Base-by-base conservation (phyloP, 1,140 invertebrate genomes). In the Branchinecta lynchi region DNA sequence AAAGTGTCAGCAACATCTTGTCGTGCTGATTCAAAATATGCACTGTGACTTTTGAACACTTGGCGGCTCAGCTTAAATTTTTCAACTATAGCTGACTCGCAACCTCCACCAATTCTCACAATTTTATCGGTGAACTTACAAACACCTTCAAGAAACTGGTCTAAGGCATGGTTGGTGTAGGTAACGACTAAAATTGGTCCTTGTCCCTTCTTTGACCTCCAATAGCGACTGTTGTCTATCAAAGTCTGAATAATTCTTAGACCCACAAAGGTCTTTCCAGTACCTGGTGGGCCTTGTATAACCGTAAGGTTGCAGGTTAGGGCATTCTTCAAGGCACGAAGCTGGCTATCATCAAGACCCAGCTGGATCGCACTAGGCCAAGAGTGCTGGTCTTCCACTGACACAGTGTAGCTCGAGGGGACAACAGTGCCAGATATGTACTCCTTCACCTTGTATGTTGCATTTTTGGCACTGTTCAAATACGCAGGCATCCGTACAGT, bases 181-280 rank as follows among this genome's bases (percentile, higher is more conserved):
- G 80, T 82, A 15, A 82, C 80, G 51, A 83, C 74, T 7, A 84
- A 72, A 44, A 83, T 81, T 8, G 82, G 82, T 17, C 45, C 66
- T 70, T 46, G 78, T 70, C 20, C n/a, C 17, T 65, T 71, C 44
- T 66, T 69, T 68, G 17, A 12, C 6, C 51, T 60, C 51, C 51
- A 60, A 20, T 15, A 15, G 17, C 17, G 51, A 6, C 17, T 12
- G 51, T 60, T 60, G 1, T 15, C 12, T 9, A 89, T 73, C 8
- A 89, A 74, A 2, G 81, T 81, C 71, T 83, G 76, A 0, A 84
- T 80, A 45, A 89, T 80, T 78, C 86, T 82, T 10, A 88, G 77
- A 7, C 86, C 88, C 10, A 90, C 74, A 74, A 80, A 87, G 0
- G 89, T 90, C 79, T 91, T 91, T 0, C 89, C 89, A 0, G 88